Percentiles rank a stretch among this genome's conserved stretches.
phyloP scores from a whole-genome alignment of 2,888 invertebrate genomes.

The Cerastoderma edule region DNA sequence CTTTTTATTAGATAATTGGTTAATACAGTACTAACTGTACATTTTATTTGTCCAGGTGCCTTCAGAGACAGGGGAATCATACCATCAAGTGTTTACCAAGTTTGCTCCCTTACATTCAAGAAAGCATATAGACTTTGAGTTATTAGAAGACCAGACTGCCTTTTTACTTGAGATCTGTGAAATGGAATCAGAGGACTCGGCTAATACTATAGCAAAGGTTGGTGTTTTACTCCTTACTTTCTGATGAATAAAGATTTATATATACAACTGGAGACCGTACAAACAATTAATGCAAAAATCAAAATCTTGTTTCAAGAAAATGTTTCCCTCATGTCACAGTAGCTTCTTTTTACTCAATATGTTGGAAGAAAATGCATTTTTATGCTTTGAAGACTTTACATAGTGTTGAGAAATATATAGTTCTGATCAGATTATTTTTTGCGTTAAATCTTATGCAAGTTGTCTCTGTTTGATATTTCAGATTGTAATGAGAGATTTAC shows the following conservation, averaged over 20 bases:
- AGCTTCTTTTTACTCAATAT: not conserved
- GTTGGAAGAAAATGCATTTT: not conserved
- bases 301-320: not conserved
- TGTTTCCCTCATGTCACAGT: not conserved
- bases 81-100: constrained; percentile 66
- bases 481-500: constrained; percentile 76
- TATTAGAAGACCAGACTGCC: constrained; percentile 69
- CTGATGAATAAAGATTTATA: not conserved
- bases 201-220: constrained; percentile 70
- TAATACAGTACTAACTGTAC: too few species aligned
- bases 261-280: not conserved
- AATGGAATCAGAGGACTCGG: constrained; percentile 41
- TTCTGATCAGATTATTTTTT: not conserved
- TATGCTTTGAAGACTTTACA: not conserved
- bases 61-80: constrained; percentile 41
- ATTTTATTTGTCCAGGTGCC: constrained; percentile 12
- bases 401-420: not conserved
- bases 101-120: constrained; percentile 71
- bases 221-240: too few species aligned
- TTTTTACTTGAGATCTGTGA: constrained; percentile 71
- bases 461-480: constrained; percentile 48
- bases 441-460: not conserved
- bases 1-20: not conserved
- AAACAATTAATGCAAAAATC: not conserved
- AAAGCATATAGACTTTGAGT: constrained; percentile 68